Conservation (phyloP, 53 echinoderm and acorn worm genomes). For the Holothuria scabra region DNA sequence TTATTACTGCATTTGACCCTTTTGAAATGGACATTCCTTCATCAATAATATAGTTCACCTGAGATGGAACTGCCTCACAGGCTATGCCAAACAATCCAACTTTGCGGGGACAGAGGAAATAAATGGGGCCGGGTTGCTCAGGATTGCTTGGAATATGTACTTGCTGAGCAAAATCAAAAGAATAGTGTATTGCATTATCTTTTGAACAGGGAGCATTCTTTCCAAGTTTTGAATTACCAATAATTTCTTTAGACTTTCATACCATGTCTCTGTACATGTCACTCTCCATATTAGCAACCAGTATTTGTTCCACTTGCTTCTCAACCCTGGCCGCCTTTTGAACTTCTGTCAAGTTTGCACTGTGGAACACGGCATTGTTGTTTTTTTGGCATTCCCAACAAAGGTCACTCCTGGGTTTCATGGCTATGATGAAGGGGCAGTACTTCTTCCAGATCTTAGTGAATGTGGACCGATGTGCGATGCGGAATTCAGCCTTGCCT, state of each 20-base stretch:
- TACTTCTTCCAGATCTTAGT: conserved; percentile 52
- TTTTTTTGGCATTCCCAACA: conserved; percentile 64
- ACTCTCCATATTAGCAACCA: conserved; percentile 44
- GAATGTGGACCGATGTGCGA: conserved; percentile 48
- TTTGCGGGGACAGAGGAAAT: conserved; percentile 62
- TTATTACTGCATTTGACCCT: conserved; percentile 68
- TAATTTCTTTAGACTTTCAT: conserved; percentile 27
- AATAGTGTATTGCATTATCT: conserved; percentile 58
- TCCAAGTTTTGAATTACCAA: conserved; percentile 35
- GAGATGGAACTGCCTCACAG: conserved; percentile 53
- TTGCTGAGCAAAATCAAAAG: conserved; percentile 75
- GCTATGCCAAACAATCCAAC: conserved; percentile 64
- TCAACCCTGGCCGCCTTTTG: conserved; percentile 42
- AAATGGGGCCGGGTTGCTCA: conserved; percentile 65
- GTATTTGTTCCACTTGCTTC: conserved; percentile 55
- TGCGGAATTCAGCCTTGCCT: background rate
- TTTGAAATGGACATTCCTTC: conserved; percentile 51
- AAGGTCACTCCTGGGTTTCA: conserved; percentile 45
- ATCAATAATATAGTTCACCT: conserved; percentile 76
- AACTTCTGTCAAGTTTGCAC: conserved; percentile 56
- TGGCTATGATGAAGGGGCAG: conserved; percentile 58
- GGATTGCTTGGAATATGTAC: conserved; percentile 63
- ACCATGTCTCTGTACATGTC: conserved; percentile 46
- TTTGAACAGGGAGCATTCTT: conserved; percentile 43
- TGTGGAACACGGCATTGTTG: conserved; percentile 40